Evolutionary conservation across 2,113 vertebrate species (phyloP).

Genomic region (Proterorhinus semilunaris): DNA sequence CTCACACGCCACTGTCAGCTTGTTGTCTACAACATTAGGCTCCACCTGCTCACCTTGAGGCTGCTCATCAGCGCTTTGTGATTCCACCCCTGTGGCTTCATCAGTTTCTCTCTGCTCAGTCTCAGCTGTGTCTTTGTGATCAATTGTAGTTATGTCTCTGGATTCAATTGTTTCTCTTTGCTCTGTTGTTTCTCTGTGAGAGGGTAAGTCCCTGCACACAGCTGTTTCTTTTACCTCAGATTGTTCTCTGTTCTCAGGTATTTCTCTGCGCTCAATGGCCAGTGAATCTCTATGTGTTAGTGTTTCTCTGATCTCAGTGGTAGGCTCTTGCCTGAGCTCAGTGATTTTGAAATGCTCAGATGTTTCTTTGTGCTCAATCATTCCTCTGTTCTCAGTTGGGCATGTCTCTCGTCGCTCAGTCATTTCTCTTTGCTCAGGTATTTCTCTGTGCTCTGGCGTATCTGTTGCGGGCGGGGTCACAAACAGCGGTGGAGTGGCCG

Average conservation of each 20-base stretch:
- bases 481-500: constrained; percentile 33
- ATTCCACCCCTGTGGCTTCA: constrained; percentile 44
- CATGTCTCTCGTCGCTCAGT: background rate
- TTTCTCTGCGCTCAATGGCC: constrained; percentile 5
- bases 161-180: background rate
- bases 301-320: background rate
- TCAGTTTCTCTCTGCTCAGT: constrained; percentile 30
- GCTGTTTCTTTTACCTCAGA: background rate
- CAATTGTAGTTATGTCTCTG: background rate
- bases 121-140: background rate
- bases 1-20: constrained; percentile 9
- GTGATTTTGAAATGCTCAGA: background rate
- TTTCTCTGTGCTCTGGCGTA: constrained; percentile 37
- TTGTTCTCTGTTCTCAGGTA: background rate
- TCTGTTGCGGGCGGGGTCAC: constrained; percentile 55
- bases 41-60: constrained; percentile 24
- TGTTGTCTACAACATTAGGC: constrained; percentile 27
- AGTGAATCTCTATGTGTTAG: background rate
- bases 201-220: too few relatives aligned
- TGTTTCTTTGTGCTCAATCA: constrained; percentile 21
- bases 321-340: background rate
- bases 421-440: background rate
- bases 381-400: too few relatives aligned
- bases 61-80: constrained; percentile 25
- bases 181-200: background rate